phyloP scores from a whole-genome alignment of 2,888 invertebrate genomes.

The Cerastis rubricosa region DNA sequence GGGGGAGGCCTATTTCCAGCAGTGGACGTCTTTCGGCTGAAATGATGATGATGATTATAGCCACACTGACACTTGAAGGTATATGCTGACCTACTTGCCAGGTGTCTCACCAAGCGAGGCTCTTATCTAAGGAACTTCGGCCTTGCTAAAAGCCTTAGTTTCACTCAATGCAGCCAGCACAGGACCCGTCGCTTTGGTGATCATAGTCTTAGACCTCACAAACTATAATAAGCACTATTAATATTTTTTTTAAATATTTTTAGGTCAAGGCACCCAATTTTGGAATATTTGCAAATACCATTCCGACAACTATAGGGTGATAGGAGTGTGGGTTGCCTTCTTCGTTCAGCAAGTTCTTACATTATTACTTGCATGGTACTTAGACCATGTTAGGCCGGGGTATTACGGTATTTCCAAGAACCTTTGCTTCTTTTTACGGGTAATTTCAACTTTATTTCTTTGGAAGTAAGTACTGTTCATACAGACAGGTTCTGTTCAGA shows the following conservation, averaged over 20 bases:
- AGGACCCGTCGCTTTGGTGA: neutral
- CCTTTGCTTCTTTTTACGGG: constrained; percentile 49
- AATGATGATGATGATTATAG: too few species aligned
- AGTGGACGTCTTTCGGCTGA: too few species aligned
- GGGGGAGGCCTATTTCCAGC: too few species aligned
- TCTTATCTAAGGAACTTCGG: too few species aligned
- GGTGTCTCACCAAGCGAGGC: too few species aligned
- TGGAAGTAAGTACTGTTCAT: neutral
- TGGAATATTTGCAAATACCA: constrained; percentile 17
- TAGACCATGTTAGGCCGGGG: constrained; percentile 48
- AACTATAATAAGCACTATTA: neutral
- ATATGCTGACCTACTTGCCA: too few species aligned
- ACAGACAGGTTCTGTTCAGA: neutral
- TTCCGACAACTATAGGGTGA: neutral
- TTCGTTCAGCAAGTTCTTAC: constrained; percentile 15
- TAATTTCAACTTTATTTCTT: constrained; percentile 17
- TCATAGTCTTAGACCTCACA: neutral
- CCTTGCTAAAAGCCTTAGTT: too few species aligned
- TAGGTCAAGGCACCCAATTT: constrained; percentile 41
- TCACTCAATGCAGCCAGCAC: neutral
- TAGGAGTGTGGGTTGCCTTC: constrained; percentile 28
- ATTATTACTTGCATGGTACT: constrained; percentile 39
- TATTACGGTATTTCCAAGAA: constrained; percentile 40
- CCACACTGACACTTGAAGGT: too few species aligned
- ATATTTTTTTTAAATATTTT: neutral